These are phyloP conservation scores for Sphinx pinastri DNA, from an alignment of 2,888 invertebrate species.

Conservation along the genomic window DNA sequence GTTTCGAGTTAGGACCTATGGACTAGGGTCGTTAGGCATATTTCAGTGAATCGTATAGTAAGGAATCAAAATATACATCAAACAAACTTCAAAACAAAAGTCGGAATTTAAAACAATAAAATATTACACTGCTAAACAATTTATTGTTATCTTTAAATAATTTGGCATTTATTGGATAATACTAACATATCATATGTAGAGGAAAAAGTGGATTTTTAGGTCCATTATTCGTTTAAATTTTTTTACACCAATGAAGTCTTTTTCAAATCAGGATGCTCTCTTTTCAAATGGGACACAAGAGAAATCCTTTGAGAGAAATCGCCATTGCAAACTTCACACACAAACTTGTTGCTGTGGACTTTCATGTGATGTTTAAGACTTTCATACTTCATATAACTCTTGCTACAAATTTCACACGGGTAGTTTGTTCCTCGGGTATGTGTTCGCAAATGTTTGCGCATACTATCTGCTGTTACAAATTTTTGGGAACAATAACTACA, in stretches of 20 bases:
- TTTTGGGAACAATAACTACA: conserved; percentile 62
- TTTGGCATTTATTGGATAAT: no score
- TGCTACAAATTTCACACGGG: conserved; percentile 75
- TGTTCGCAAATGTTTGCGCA: conserved; percentile 66
- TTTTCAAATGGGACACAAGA: conserved; percentile 67
- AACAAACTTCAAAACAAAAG: no score
- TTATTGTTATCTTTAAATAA: no score
- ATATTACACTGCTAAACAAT: no score
- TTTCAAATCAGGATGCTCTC: conserved; percentile 57
- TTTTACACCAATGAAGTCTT: no score
- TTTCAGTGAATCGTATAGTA: no score
- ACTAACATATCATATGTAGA: no score
- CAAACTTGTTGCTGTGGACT: conserved; percentile 72
- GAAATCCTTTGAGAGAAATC: conserved; percentile 75
- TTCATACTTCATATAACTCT: conserved; percentile 54
- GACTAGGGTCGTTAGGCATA: no score
- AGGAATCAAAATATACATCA: no score
- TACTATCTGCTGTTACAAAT: conserved; percentile 60
- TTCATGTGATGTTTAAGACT: conserved; percentile 60
- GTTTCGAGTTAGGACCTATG: no score
- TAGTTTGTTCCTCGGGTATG: conserved; percentile 62
- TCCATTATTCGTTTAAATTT: no score
- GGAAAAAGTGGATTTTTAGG: not conserved
- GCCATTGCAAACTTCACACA: conserved; percentile 69
- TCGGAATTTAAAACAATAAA: no score